Conservation (phyloP, 2,797 vertebrate genomes). For the Alauda arvensis region DNA sequence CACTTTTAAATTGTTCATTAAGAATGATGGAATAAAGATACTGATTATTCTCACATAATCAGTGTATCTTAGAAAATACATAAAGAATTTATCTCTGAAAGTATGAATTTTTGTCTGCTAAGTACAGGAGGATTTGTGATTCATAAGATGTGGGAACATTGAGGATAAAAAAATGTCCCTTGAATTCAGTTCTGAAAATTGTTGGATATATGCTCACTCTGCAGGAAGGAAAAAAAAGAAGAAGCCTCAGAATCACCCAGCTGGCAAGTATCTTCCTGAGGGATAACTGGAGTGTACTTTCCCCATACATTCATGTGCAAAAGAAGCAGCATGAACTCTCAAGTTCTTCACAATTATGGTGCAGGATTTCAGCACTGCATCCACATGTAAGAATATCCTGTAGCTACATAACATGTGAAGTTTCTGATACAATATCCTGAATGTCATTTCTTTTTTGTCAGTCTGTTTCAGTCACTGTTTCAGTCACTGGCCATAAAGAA, state of each 20-base stretch:
- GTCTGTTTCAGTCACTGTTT: background rate
- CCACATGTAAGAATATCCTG: background rate
- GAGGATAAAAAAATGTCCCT: background rate
- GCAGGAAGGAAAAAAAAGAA: background rate
- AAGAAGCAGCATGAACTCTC: background rate
- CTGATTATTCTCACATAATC: background rate
- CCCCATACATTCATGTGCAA: background rate
- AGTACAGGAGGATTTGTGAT: background rate
- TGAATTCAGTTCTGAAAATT: background rate
- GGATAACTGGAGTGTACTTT: background rate
- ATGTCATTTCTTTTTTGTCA: background rate
- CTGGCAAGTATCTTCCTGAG: background rate
- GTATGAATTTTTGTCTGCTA: background rate
- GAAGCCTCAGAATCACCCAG: background rate
- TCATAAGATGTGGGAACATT: background rate
- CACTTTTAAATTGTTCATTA: background rate
- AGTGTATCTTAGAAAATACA: background rate
- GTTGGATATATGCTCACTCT: background rate
- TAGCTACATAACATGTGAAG: background rate
- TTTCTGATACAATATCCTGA: background rate
- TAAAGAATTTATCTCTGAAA: background rate
- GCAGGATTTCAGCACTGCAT: background rate
- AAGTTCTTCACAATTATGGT: background rate
- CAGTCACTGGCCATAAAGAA: background rate
- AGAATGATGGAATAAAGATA: background rate